Evolutionary conservation across 2,113 vertebrate genomes (phyloP).

Genomic region (Elgaria multicarinata): DNA sequence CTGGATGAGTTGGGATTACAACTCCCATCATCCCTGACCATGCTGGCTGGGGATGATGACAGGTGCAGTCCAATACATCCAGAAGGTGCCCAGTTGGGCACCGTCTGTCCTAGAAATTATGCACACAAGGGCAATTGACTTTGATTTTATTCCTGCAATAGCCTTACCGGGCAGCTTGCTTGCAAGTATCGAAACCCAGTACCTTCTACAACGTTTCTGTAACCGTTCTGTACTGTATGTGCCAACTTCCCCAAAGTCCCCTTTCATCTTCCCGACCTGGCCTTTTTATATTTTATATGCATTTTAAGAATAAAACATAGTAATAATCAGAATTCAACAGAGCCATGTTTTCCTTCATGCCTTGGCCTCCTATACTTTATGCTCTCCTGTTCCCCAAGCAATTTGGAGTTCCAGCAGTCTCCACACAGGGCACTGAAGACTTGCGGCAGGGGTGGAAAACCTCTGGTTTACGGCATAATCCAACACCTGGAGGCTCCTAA

Average conservation of each 20-base stretch:
- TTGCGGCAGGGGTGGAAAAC: no score
- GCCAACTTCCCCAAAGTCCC: background rate
- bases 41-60: background rate
- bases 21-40: background rate
- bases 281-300: conserved; percentile 20
- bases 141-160: background rate
- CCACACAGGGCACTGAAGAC: background rate
- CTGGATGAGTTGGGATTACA: background rate
- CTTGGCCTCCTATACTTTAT: background rate
- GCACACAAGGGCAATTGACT: background rate
- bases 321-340: background rate
- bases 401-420: background rate
- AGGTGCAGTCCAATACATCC: background rate
- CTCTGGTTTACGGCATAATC: no score
- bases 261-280: background rate
- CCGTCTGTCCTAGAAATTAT: background rate
- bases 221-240: background rate
- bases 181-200: background rate
- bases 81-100: background rate
- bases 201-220: background rate
- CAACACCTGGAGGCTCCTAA: no score
- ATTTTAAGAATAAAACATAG: conserved; percentile 24
- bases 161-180: background rate
- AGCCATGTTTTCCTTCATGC: background rate
- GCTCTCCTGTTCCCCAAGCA: background rate